Base-by-base conservation (phyloP, 2,888 invertebrate genomes). In the Chloroclysta siterata region DNA sequence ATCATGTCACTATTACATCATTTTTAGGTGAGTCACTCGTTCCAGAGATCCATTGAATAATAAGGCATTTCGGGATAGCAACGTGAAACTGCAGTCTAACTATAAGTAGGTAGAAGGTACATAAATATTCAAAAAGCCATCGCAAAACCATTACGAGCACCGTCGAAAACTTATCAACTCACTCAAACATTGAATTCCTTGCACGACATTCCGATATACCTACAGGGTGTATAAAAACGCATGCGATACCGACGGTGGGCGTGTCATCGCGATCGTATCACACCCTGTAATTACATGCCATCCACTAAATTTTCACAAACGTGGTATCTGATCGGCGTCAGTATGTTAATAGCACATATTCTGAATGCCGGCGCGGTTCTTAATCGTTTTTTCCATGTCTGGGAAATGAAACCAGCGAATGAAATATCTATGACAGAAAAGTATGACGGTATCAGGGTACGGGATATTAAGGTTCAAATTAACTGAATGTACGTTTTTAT, bases 231-330 rank as follows among this genome's bases (percentile, higher is more conserved):
- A 75, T 69, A 68, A 73, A 74, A 78, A 78, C 53, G 59, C 47
- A 60, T 77, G 77, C 76, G 80, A 81, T 82, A 82, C 28, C 66
- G 36, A 72, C 74, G 66, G 83, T 74, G 76, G 89, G 89, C 84
- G 88, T 86, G 83, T 78, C 81, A 75, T 74, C 73, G 89, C 73
- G 89, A 89, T 89, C 69, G 73, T 89, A 89, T 89, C 89, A 74
- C 60, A 62, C 72, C 44, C 80, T 76, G 86, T 89, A 89, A 89
- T 89, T 89, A 88, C 83, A 84, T 75, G 79, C 84, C 83, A 82
- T 87, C 82, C 85, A 88, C 87, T 84, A 89, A 89, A 88, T 90
- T 89, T 89, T 85, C 88, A 85, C 89, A 88, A 88, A 87, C 84
- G 71, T 76, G 74, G 83, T 89, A 90, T 90, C 89, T 74, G 89